These are phyloP conservation scores for Heliconius himera DNA, from an alignment of 1,140 invertebrate genomes.

Conservation along the genomic window DNA sequence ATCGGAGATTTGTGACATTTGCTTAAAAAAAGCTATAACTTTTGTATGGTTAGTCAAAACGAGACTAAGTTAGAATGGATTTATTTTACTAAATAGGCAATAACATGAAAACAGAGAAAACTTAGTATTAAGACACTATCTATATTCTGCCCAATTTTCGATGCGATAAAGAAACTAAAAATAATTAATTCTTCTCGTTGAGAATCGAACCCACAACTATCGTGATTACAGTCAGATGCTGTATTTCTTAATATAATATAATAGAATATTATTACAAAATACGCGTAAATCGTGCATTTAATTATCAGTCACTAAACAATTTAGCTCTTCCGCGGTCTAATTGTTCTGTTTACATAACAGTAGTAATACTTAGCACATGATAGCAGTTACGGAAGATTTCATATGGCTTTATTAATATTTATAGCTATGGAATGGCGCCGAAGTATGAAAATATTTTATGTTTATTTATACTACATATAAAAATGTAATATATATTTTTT, in stretches of 20 bases:
- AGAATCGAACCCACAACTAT: no score
- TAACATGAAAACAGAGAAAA: no score
- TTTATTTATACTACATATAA: background rate
- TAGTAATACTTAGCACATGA: background rate
- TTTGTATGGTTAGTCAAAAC: no score
- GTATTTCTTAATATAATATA: background rate
- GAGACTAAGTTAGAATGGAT: no score
- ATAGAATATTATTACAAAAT: background rate
- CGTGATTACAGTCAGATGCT: background rate
- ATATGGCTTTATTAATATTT: slow-evolving; percentile 16
- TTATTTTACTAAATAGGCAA: no score
- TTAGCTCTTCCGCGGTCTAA: slow-evolving; percentile 20
- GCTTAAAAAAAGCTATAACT: no score
- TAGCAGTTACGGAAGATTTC: slow-evolving; percentile 3
- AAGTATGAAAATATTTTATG: background rate
- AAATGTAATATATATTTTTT: no score
- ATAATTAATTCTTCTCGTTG: no score
- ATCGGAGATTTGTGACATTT: no score
- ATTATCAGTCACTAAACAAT: slow-evolving; percentile 6
- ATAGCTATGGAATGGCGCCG: background rate
- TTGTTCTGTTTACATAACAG: slow-evolving; percentile 32
- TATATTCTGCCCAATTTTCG: no score
- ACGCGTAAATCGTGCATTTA: slow-evolving; percentile 9
- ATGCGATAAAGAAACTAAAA: no score
- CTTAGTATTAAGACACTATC: no score